Base-by-base conservation (phyloP, 2,888 invertebrate genomes). In the Eremobia ochroleuca region DNA sequence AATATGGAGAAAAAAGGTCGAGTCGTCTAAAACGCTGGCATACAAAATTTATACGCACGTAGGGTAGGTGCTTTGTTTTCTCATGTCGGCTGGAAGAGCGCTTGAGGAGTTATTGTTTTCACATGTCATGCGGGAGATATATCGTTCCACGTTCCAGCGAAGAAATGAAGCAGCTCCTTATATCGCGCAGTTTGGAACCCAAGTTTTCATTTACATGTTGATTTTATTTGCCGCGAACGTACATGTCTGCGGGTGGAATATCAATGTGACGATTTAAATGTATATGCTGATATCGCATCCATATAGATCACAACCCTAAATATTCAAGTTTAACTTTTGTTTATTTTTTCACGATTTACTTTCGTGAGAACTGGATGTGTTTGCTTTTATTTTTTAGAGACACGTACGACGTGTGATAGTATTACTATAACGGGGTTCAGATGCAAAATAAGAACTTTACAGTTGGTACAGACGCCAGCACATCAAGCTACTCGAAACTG, bases 61-160 rank as follows among this genome's bases (percentile, higher is more conserved):
- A 81, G 86, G 85, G 85, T 75, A 79, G 84, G 83, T 89, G 90
- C 91, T 91, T 92, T 93, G 92, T 93, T 92, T 92, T 89, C 91
- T 88, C 88, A 89, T 91, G 90, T 91, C 91, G 88, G 85, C 90
- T 88, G 79, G 81, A 87, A 85, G 85, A 90, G 86, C 88, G 90
- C 90, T 91, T 86, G 85, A 90, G 87, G 90, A 94, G 93, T 94
- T 95, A 95, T 95, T 94, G 94, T 95, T 95, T 94, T 94, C 93
- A 80, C 91, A 83, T 93, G 94, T 93, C 94, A 94, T 88, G 88
- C 78, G 83, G 80, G 88, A 92, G 92, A 94, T 94, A 93, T 94
- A 94, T 94, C 88, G 92, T 90, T 90, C 89, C 88, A 83, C 88
- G 92, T 90, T 90, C 89, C 88, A 82, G 84, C 89, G 85, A 91